Evolutionary conservation across 2,888 invertebrate species (phyloP), one percentile per base, ranked within the genome.

Genomic region (Bursaphelenchus okinawaensis): DNA sequence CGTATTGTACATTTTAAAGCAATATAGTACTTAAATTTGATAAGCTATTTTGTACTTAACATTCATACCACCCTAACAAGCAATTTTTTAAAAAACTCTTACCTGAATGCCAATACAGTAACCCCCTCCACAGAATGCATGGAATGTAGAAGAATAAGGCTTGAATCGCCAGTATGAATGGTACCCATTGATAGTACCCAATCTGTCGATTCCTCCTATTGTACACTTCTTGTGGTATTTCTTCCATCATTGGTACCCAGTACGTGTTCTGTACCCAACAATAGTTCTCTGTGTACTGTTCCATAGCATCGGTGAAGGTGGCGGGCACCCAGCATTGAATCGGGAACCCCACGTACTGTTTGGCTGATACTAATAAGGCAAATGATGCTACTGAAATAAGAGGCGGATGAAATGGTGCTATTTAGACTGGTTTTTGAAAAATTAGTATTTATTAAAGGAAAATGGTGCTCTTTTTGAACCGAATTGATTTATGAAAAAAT

Each of bases 241-340:
- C 82, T 68, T 80, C 79, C 69, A 24, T 23, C 54, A 54, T 26
- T 12, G 54, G 54, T 23, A 54, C 26, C 54, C 54, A 54, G 54
- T 54, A 82, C n/a, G 82, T 82, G 68, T 83, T 83, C 67, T 83
- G 74, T 7, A 81, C 79, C 79, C 80, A 81, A 62, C 80, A 80
- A 66, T 81, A 82, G 67, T 82, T 82, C 68, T 83, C 82, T 26
- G 82, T 82, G 68, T 83, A 83, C 69, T 82, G 82, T 66, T 82
- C 82, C 82, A 82, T 82, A 19, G 82, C 81, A 65, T 82, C 82
- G 7, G 82, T 82, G 70, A 82, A 82, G 7, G 82, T 82, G 24
- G 82, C 82, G 22, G 82, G 82, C 27, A 82, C 82, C 82, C 82
- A 82, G 65, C 82, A 82, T 67, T 82, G 81, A 50, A 81, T 82